phyloP scores from a whole-genome alignment of 2,888 invertebrate species.

The Fissipunctia ypsillon region DNA sequence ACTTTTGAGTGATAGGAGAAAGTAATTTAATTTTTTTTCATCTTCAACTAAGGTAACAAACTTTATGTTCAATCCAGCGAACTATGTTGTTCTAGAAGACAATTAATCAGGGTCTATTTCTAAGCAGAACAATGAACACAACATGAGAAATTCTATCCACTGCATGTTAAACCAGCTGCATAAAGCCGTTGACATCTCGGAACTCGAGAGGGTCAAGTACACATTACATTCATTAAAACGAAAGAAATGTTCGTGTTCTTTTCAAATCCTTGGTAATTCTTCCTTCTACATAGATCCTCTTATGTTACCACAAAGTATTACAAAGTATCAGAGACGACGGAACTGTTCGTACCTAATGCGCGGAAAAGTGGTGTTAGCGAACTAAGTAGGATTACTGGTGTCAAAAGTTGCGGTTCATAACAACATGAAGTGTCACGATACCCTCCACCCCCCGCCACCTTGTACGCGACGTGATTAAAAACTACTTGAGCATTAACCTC shows the following conservation, averaged over 20 bases:
- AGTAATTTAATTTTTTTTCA: not conserved
- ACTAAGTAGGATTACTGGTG: constrained; percentile 40
- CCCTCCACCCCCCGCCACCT: not conserved
- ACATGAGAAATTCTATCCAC: not conserved
- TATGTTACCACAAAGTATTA: constrained; percentile 45
- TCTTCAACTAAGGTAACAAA: not conserved
- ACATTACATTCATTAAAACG: constrained; percentile 19
- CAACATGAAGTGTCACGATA: constrained; percentile 16
- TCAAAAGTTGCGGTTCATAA: constrained; percentile 40
- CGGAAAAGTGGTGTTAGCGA: constrained; percentile 28
- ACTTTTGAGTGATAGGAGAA: not conserved
- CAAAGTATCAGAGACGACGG: constrained; percentile 50
- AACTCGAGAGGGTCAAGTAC: not conserved
- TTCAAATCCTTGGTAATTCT: constrained; percentile 22
- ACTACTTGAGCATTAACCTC: constrained; percentile 39
- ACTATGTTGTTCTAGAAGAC: not conserved
- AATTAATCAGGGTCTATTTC: not conserved
- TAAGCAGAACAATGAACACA: not conserved
- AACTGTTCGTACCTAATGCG: constrained; percentile 30
- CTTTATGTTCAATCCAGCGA: not conserved
- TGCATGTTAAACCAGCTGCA: not conserved
- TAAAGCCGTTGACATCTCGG: not conserved
- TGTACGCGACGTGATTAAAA: constrained; percentile 49
- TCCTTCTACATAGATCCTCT: constrained; percentile 14
- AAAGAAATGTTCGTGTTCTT: not conserved